phyloP scores from a whole-genome alignment of 2,888 invertebrate species.

The Scaeva pyrastri region DNA sequence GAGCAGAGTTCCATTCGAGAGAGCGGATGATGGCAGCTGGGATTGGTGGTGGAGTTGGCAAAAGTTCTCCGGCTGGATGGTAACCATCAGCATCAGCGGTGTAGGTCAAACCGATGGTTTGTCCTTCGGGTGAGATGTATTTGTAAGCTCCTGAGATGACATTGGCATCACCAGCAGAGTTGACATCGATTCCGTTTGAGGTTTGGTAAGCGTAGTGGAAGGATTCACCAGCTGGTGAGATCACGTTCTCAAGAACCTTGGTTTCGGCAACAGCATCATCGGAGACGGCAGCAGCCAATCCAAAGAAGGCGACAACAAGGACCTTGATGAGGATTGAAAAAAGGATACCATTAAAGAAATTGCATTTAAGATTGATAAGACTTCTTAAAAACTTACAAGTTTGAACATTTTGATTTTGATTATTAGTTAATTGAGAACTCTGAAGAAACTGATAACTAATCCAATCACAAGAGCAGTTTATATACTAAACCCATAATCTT shows the following conservation, averaged over 20 bases:
- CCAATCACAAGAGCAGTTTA: background rate
- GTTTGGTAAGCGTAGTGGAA: slow-evolving; percentile 85
- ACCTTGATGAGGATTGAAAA: background rate
- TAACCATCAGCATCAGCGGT: slow-evolving; percentile 86
- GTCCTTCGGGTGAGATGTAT: slow-evolving; percentile 86
- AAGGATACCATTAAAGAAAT: too few relatives aligned
- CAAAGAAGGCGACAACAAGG: slow-evolving; percentile 77
- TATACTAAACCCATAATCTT: background rate
- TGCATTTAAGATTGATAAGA: too few relatives aligned
- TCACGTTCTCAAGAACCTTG: slow-evolving; percentile 83
- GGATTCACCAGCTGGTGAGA: slow-evolving; percentile 82
- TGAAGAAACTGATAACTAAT: slow-evolving; percentile 30
- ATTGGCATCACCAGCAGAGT: slow-evolving; percentile 85
- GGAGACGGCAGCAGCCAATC: slow-evolving; percentile 80
- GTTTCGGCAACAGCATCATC: slow-evolving; percentile 80
- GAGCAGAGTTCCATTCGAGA: slow-evolving; percentile 85
- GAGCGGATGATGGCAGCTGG: slow-evolving; percentile 85
- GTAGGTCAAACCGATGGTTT: slow-evolving; percentile 83
- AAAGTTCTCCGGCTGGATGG: slow-evolving; percentile 84
- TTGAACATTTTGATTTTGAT: slow-evolving; percentile 25
- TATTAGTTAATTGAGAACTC: slow-evolving; percentile 17
- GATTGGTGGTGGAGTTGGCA: slow-evolving; percentile 85
- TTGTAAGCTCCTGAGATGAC: slow-evolving; percentile 85
- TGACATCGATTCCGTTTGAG: slow-evolving; percentile 86
- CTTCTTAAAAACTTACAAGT: slow-evolving; percentile 9